A percentile compares a stretch with the other conserved stretches of the same genome.
phyloP scores from a whole-genome alignment of 2,113 vertebrate genomes.

The human (Homo sapiens) region GRCh38 chr6:81444501-81445000 shows the following conservation, averaged over 20 bases:
- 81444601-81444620: neutral
- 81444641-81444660: too few species aligned
- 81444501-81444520: neutral
- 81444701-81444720: neutral
- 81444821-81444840: neutral
- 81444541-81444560: neutral
- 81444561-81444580: neutral
- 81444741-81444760: neutral
- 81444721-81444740: neutral
- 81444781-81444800: neutral
- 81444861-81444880: neutral
- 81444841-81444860: neutral
- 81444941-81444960: neutral
- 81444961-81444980: constrained; percentile 3
- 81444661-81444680: too few species aligned
- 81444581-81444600: neutral
- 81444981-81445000: constrained; percentile 16
- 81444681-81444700: too few species aligned
- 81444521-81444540: neutral
- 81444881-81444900: neutral
- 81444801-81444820: neutral
- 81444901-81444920: constrained; percentile 14
- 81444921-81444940: neutral
- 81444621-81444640: neutral
- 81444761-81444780: neutral